These are phyloP conservation scores for Gasteruption jaculator DNA, from an alignment of 2,888 invertebrate species.

Conservation along the genomic window DNA sequence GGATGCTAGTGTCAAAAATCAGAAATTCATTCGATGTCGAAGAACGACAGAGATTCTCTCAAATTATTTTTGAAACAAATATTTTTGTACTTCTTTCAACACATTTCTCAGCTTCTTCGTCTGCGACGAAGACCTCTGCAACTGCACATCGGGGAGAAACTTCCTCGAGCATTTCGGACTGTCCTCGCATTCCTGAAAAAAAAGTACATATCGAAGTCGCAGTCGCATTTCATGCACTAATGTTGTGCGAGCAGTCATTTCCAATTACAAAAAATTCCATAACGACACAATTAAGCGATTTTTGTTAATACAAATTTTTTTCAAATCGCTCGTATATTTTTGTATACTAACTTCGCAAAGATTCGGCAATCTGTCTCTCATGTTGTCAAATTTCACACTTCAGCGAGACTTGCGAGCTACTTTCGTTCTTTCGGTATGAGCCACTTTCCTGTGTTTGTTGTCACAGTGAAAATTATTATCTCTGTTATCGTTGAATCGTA, in stretches of 20 bases:
- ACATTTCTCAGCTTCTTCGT: slow-evolving; percentile 42
- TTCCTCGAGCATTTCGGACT: slow-evolving; percentile 34
- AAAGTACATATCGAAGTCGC: slow-evolving; percentile 5
- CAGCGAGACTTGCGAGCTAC: no score
- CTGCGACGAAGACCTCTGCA: slow-evolving; percentile 32
- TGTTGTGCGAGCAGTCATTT: slow-evolving; percentile 1
- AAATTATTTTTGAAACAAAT: slow-evolving; percentile 16
- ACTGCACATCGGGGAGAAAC: slow-evolving; percentile 39
- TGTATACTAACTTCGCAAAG: slow-evolving; percentile 45
- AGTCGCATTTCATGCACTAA: background rate
- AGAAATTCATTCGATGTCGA: background rate
- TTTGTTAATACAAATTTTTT: no score
- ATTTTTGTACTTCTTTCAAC: slow-evolving; percentile 38
- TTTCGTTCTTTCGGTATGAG: no score
- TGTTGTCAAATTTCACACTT: no score
- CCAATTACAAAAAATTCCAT: slow-evolving; percentile 7
- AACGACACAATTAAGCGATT: background rate
- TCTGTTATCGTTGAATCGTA: no score
- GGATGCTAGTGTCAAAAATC: slow-evolving; percentile 16
- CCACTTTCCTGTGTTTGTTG: no score
- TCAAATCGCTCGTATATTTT: no score
- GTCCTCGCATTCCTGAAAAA: slow-evolving; percentile 32
- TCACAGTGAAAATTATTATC: no score
- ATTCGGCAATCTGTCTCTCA: slow-evolving; percentile 46
- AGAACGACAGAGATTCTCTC: background rate